phyloP scores from a whole-genome alignment of 1,140 invertebrate genomes.

The Pogonomyrmex barbatus region DNA sequence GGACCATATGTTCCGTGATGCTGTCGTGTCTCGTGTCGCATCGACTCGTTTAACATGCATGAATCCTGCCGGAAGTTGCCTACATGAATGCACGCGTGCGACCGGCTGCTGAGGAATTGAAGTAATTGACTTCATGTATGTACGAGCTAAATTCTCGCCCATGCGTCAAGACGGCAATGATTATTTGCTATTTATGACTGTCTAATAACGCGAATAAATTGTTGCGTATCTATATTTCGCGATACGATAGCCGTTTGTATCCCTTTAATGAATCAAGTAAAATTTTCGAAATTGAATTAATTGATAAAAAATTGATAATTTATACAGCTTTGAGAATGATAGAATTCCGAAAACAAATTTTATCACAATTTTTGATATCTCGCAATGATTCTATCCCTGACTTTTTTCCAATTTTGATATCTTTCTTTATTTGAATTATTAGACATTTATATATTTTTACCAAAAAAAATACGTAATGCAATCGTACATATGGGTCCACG shows the following conservation, averaged over 20 bases:
- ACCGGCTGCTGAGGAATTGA: constrained; percentile 70
- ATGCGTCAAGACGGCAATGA: constrained; percentile 70
- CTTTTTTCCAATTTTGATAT: neutral
- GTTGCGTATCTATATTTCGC: neutral
- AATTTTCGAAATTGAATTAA: neutral
- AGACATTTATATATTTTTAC: neutral
- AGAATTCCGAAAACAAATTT: neutral
- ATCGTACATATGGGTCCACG: neutral
- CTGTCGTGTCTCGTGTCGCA: neutral
- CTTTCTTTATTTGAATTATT: neutral
- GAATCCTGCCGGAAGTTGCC: constrained; percentile 82
- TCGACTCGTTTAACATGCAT: constrained; percentile 73
- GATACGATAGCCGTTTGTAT: neutral
- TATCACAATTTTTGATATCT: neutral
- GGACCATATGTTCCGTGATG: constrained; percentile 38
- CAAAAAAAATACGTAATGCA: neutral
- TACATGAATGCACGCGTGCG: constrained; percentile 73
- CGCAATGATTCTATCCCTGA: neutral
- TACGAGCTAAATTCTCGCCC: constrained; percentile 48
- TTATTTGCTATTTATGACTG: constrained; percentile 73
- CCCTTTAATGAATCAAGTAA: neutral
- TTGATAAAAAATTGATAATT: neutral
- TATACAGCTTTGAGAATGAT: neutral
- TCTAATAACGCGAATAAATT: constrained; percentile 63
- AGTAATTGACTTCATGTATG: constrained; percentile 75